These are phyloP conservation scores for Poeciliopsis occidentalis DNA, from an alignment of 2,113 vertebrate species.

Conservation along the genomic window DNA sequence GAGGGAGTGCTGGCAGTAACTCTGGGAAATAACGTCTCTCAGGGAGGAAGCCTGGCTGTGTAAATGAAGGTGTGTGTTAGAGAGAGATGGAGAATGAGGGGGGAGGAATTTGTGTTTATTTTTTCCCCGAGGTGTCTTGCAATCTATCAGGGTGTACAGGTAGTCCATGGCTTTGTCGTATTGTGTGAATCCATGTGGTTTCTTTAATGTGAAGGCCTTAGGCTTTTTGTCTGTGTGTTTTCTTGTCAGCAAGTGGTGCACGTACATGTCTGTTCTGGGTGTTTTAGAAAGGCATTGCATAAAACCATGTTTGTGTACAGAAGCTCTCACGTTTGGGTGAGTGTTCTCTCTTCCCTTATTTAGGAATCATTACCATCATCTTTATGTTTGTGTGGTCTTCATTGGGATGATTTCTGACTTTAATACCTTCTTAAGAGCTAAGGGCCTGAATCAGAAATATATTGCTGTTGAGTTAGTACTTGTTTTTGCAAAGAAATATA, in stretches of 20 bases:
- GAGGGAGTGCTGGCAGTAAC: constrained; percentile 72
- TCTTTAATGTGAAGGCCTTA: constrained; percentile 64
- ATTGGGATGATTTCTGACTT: constrained; percentile 53
- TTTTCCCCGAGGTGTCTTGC: constrained; percentile 50
- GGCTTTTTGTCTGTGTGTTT: constrained; percentile 60
- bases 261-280: constrained; percentile 52
- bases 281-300: constrained; percentile 48
- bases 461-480: constrained; percentile 49
- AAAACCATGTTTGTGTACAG: constrained; percentile 29
- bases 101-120: constrained; percentile 58
- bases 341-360: constrained; percentile 41
- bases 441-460: constrained; percentile 54
- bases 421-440: constrained; percentile 53
- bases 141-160: constrained; percentile 18
- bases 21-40: constrained; percentile 77
- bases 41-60: constrained; percentile 51
- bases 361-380: constrained; percentile 23
- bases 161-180: constrained; percentile 46
- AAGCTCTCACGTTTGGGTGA: constrained; percentile 40
- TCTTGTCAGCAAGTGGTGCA: constrained; percentile 44
- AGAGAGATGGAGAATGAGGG: constrained; percentile 45
- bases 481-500: constrained; percentile 37
- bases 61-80: constrained; percentile 52
- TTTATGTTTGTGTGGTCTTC: constrained; percentile 55
- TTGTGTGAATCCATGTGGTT: constrained; percentile 40